phyloP scores from a whole-genome alignment of 2,888 invertebrate species.

The Bursaphelenchus okinawaensis region DNA sequence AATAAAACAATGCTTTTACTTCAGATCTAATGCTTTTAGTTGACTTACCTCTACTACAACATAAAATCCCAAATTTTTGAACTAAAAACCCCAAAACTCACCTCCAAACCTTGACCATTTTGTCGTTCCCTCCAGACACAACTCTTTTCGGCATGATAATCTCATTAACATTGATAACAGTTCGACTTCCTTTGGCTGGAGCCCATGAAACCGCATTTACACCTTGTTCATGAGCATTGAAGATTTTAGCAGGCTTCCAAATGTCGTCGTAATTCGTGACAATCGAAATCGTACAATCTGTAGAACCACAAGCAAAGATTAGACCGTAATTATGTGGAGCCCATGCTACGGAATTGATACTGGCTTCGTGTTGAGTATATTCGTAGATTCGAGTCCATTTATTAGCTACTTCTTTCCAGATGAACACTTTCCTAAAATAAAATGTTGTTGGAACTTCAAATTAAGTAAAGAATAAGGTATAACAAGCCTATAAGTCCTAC shows the following conservation, averaged over 20 bases:
- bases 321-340: slow-evolving; percentile 90
- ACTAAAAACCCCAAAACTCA: too few species aligned
- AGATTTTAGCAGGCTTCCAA: slow-evolving; percentile 90
- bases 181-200: slow-evolving; percentile 32
- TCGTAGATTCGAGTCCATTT: slow-evolving; percentile 78
- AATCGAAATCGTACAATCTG: slow-evolving; percentile 88
- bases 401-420: slow-evolving; percentile 82
- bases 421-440: slow-evolving; percentile 74
- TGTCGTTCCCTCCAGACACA: slow-evolving; percentile 95
- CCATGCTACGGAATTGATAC: slow-evolving; percentile 90
- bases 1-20: slow-evolving; percentile 2
- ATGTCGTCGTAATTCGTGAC: slow-evolving; percentile 60
- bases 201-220: slow-evolving; percentile 57
- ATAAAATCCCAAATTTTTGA: too few species aligned
- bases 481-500: too few species aligned
- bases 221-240: slow-evolving; percentile 82
- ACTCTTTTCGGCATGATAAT: slow-evolving; percentile 64
- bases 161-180: slow-evolving; percentile 30
- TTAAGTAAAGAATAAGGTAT: too few species aligned
- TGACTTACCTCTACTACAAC: too few species aligned
- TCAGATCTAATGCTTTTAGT: too few species aligned
- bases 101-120: slow-evolving; percentile 81
- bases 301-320: slow-evolving; percentile 88
- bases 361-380: slow-evolving; percentile 72
- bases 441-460: not conserved